Evolutionary conservation across 2,113 vertebrate genomes (phyloP), one percentile per base, ranked within the genome.

Genomic region (Ciconia boyciana): DNA sequence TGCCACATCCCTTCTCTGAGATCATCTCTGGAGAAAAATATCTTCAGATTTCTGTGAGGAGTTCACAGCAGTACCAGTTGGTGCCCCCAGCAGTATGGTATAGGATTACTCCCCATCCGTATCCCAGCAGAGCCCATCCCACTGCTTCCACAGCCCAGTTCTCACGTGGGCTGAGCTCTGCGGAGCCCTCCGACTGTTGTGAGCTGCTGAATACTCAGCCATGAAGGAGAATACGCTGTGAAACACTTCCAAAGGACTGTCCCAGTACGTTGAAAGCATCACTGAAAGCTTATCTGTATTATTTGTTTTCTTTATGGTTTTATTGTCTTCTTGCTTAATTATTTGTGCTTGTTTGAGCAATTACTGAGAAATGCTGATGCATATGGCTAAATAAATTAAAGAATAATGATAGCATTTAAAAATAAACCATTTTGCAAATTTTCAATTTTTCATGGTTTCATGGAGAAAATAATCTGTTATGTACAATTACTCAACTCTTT

Each of bases 371-470:
- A 92, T 1, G 2, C 49, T 70, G 61, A 93, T 78, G 54, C 69
- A 89, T 71, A 88, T 51, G 76, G 90, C 80, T 92, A 93, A 93
- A 96, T 85, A 87, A 96, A 95, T 93, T 88, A 94, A 96, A 82
- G 52, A 95, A 76, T 61, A 96, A 95, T 41, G 51, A 75, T 16
- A 88, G 51, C 68, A 68, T 77, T 58, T 41, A 43, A 88, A 95
- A 90, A 87, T 15, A 91, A 93, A 64, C 11, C 24, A 60, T 71
- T 81, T 54, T 62, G 34, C 48, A 78, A 48, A 51, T 90, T 86
- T 93, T 76, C 52, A 48, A 19, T 90, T 96, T 94, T 96, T 87
- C 62, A 88, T 2, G 39, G 79, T 89, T 95, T 83, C 65, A 69
- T 17, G 32, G 52, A 95, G 61, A 94, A 94, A 96, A 94, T 76